Evolutionary conservation across 2,888 invertebrate species (phyloP), one percentile per base, ranked within the genome.

Genomic region (Perdita meconis): DNA sequence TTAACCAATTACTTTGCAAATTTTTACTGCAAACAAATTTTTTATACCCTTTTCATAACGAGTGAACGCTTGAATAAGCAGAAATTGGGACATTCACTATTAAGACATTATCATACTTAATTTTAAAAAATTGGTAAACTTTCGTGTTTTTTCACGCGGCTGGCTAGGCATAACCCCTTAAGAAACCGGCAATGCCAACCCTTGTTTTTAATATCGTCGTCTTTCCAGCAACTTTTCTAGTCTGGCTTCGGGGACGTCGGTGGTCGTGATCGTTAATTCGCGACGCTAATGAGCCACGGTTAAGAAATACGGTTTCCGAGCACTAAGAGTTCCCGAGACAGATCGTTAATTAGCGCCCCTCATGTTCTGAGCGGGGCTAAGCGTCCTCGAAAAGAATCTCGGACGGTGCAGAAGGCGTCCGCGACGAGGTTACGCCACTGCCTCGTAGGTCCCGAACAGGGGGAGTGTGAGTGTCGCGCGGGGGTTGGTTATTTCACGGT

Each of bases 401-500:
- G 59, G 59, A 24, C 4, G 36, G 36, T 51, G 22, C 59, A 59
- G 63, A 50, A 30, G 53, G 69, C 59, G 64, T 51, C 68, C 75
- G 65, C 75, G 78, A 74, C 78, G 82, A 87, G 86, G 86, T 87
- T 89, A 88, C 88, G 87, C 87, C 87, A 87, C 86, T 90, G 89
- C 34, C 30, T 30, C 78, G 85, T 60, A 40, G 75, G 36, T 67
- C 82, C 81, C 82, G 80, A 84, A 79, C 79, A 83, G 75, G 79
- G 81, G 80, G 69, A 61, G 78, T 73, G 81, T 67, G 86, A 82
- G 85, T 88, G 88, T 87, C 87, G 88, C 88, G 86, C 87, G 87
- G 86, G 87, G 89, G 63, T 90, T 90, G 91, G 92, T 92, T 92
- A 92, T 92, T 92, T 92, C 92, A 92, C 92, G 92, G 90, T 92